phyloP scores from a whole-genome alignment of 2,113 vertebrate species.

The Oncorhynchus mykiss region DNA sequence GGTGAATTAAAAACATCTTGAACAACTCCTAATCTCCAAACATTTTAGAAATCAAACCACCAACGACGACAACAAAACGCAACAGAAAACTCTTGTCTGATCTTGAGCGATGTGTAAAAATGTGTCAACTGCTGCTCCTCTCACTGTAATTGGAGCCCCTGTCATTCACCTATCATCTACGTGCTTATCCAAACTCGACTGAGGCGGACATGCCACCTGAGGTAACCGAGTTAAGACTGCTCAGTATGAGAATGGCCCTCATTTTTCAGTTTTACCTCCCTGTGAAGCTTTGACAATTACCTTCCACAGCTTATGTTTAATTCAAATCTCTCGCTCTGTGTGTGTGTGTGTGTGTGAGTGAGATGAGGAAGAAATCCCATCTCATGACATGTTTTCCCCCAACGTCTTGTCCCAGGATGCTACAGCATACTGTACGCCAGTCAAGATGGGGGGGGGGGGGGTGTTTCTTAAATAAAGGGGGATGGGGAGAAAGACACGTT shows the following conservation, averaged over 20 bases:
- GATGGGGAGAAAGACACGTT: not conserved
- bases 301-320: constrained; percentile 30
- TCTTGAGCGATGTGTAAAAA: no score
- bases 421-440: not conserved
- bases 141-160: no score
- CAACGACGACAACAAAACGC: no score
- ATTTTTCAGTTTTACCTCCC: constrained; percentile 37
- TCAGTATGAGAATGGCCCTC: constrained; percentile 28
- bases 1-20: not conserved
- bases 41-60: no score
- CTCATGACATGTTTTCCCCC: not conserved
- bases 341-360: not conserved
- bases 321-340: constrained; percentile 19
- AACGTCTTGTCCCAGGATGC: not conserved
- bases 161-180: no score
- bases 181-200: not conserved
- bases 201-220: not conserved
- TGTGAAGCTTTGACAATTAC: constrained; percentile 35
- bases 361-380: not conserved
- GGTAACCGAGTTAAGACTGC: constrained; percentile 18
- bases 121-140: no score
- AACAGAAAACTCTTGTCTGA: no score
- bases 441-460: not conserved
- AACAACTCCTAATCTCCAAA: not conserved
- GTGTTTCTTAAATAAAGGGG: not conserved